Percentiles rank a stretch among this genome's conserved stretches.
Conservation (phyloP, 2,113 vertebrate species). For the Xiphophorus hellerii region DNA sequence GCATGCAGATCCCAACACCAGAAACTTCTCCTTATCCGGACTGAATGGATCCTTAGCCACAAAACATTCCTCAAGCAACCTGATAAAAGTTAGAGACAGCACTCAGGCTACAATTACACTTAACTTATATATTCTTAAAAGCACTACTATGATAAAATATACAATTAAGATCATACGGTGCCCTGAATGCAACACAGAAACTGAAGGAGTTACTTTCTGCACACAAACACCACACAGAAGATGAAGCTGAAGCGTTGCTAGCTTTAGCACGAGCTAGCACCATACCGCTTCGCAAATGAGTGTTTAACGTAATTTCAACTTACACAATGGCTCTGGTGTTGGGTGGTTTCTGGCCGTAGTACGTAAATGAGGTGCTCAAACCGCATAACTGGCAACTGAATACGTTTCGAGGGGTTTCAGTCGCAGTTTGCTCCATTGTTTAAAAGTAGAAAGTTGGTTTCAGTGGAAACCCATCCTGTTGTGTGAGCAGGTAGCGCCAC, state of each 20-base stretch:
- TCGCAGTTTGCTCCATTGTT: slow-evolving; percentile 73
- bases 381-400: slow-evolving; percentile 86
- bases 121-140: not conserved
- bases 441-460: slow-evolving; percentile 9
- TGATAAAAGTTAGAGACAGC: slow-evolving; percentile 39
- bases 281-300: not conserved
- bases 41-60: slow-evolving; percentile 88
- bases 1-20: slow-evolving; percentile 85
- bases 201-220: not conserved
- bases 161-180: too few relatives aligned
- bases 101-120: accelerated
- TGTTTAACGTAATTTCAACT: slow-evolving; percentile 62
- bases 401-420: slow-evolving; percentile 52
- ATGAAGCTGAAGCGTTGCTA: slow-evolving; percentile 23
- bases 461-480: not conserved
- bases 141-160: not conserved
- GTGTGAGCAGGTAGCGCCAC: slow-evolving; percentile 43
- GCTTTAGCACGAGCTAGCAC: slow-evolving; percentile 33
- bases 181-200: not conserved
- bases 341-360: slow-evolving; percentile 86
- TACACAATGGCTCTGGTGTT: slow-evolving; percentile 83
- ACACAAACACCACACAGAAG: not conserved
- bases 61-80: slow-evolving; percentile 88
- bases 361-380: slow-evolving; percentile 80
- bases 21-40: slow-evolving; percentile 84